Percentiles rank a stretch among this genome's conserved stretches.
These are phyloP conservation scores for Drepana falcataria DNA, from an alignment of 2,888 invertebrate species.

Conservation along the genomic window DNA sequence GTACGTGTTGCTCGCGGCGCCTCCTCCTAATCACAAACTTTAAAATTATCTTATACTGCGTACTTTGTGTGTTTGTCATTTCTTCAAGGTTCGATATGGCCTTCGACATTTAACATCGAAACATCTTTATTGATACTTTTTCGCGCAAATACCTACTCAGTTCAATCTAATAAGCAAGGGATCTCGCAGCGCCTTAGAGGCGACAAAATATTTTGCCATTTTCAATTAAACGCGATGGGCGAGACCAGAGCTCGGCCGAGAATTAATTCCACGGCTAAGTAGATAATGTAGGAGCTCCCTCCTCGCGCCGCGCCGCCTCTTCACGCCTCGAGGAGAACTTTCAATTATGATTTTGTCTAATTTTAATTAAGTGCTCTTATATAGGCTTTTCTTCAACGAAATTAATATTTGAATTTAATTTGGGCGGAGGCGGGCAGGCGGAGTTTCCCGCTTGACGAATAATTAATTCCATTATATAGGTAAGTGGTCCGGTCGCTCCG, in stretches of 20 bases:
- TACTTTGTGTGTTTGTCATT: constrained; percentile 29
- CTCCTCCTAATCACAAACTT: constrained; percentile 64
- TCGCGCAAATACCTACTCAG: constrained; percentile 8
- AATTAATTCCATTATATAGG: constrained; percentile 75
- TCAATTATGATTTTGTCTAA: constrained; percentile 79
- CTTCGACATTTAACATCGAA: constrained; percentile 15
- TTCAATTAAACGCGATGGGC: constrained; percentile 60
- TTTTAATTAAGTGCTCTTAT: constrained; percentile 79
- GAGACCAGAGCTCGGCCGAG: constrained; percentile 48
- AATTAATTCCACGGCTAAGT: constrained; percentile 74
- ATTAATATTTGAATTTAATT: constrained; percentile 80
- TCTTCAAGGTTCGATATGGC: constrained; percentile 22
- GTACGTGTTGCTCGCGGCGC: constrained; percentile 47
- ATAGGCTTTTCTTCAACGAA: constrained; percentile 76
- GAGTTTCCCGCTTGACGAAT: constrained; percentile 76
- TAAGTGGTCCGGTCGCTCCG: constrained; percentile 58
- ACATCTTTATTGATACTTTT: constrained; percentile 1
- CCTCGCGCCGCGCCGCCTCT: constrained; percentile 61
- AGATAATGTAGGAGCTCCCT: constrained; percentile 70
- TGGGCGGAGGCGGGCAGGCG: constrained; percentile 73
- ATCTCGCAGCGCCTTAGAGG: constrained; percentile 23
- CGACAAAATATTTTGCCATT: constrained; percentile 55
- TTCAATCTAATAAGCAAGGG: constrained; percentile 19
- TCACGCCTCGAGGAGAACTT: constrained; percentile 78
- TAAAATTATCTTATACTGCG: constrained; percentile 59